These are phyloP conservation scores for Camponotus fellah DNA, from an alignment of 2,888 invertebrate genomes.

Conservation along the genomic window DNA sequence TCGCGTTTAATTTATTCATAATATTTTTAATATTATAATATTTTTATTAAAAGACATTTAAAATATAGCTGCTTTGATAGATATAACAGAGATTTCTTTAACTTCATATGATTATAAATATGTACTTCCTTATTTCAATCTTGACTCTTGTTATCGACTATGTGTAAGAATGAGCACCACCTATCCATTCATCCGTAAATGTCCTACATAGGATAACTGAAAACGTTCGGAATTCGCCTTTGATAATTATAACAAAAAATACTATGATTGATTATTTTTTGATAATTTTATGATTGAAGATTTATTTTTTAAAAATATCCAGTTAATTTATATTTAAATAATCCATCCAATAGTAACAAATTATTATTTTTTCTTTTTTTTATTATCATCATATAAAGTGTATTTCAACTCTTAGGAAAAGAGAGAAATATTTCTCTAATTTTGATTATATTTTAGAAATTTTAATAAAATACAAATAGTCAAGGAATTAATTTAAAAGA, in stretches of 20 bases:
- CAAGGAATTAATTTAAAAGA: not conserved
- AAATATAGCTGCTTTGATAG: not conserved
- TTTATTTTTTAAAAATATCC: not conserved
- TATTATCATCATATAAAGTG: not conserved
- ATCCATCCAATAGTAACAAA: not conserved
- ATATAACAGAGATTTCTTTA: slow-evolving; percentile 3
- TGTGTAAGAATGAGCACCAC: not conserved
- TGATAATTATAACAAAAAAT: not conserved
- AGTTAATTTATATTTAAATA: not conserved
- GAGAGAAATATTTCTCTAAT: not conserved
- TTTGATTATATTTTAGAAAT: slow-evolving; percentile 20
- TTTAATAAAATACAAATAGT: not conserved
- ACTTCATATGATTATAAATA: not conserved
- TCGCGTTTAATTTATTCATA: not conserved
- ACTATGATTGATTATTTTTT: not conserved
- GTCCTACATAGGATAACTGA: slow-evolving; percentile 13
- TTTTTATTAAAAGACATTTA: slow-evolving; percentile 4
- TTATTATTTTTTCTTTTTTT: not conserved
- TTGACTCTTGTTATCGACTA: slow-evolving; percentile 32
- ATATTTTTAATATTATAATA: slow-evolving; percentile 9
- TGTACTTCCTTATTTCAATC: not conserved
- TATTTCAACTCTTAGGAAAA: not conserved
- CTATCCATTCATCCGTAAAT: slow-evolving; percentile 28
- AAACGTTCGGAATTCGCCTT: not conserved
- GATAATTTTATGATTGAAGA: not conserved